A percentile compares a stretch with the other conserved stretches of the same genome.
phyloP scores from a whole-genome alignment of 2,888 invertebrate genomes.

The Campoplex nolae region DNA sequence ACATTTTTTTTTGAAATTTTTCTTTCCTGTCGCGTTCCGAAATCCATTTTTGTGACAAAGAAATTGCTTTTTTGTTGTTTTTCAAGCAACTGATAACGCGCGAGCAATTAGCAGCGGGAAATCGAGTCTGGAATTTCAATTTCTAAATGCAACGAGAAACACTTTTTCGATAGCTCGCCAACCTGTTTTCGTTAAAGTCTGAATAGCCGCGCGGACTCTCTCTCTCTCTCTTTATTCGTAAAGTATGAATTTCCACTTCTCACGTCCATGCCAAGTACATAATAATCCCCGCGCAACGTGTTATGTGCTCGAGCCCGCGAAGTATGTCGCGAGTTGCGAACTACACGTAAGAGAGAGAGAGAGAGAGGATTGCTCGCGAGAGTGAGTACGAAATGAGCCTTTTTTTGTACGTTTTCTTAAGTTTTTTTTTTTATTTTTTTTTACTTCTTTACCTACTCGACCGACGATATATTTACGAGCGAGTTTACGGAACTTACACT shows the following conservation, averaged over 20 bases:
- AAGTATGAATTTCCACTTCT: conserved; percentile 22
- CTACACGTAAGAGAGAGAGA: conserved; percentile 1
- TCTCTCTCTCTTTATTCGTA: not conserved
- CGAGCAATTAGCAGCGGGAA: not conserved
- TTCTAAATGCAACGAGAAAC: not conserved
- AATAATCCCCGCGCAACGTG: conserved; percentile 13
- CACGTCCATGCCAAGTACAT: conserved; percentile 12
- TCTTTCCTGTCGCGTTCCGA: not conserved
- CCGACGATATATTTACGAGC: conserved; percentile 32
- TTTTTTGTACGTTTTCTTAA: not conserved
- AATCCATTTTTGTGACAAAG: not conserved
- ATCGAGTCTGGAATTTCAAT: conserved; percentile 13
- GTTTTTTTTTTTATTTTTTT: not conserved
- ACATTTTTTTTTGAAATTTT: not conserved
- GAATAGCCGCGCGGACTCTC: not conserved
- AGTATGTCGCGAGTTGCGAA: conserved; percentile 13
- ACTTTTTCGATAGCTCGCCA: not conserved
- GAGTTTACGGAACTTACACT: conserved; percentile 39
- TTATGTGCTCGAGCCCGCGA: conserved; percentile 3
- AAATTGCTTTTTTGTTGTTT: not conserved
- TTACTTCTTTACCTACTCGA: not conserved
- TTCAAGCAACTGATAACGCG: not conserved
- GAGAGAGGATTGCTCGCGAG: conserved; percentile 38
- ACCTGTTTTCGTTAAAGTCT: conserved; percentile 10
- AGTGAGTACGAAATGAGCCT: conserved; percentile 34